Evolutionary conservation across 2,797 vertebrate species (phyloP).

Genomic region (Crocidura indochinensis): DNA sequence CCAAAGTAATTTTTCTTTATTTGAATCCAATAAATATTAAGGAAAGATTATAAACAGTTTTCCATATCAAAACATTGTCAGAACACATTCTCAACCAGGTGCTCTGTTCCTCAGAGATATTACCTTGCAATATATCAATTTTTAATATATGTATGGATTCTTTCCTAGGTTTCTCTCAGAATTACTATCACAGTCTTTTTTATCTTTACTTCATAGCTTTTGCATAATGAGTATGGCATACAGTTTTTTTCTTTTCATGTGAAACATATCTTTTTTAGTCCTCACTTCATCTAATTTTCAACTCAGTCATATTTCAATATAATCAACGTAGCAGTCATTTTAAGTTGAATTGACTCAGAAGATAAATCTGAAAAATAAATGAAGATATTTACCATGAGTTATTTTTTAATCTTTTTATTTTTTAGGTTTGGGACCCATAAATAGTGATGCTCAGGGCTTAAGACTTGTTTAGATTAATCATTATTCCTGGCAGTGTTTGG

Average conservation of each 20-base stretch:
- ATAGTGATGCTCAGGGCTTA: too few relatives aligned
- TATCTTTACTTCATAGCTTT: neutral
- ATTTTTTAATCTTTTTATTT: neutral
- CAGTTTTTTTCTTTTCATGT: neutral
- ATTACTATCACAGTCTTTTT: neutral
- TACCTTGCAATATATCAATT: neutral
- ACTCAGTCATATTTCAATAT: neutral
- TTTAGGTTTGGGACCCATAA: too few relatives aligned
- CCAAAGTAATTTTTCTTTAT: neutral
- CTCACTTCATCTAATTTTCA: neutral
- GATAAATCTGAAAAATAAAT: neutral
- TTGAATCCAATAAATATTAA: neutral
- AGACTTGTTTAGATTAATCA: too few relatives aligned
- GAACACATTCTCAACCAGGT: neutral
- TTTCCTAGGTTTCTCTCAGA: neutral
- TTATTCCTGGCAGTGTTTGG: too few relatives aligned
- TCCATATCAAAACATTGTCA: neutral
- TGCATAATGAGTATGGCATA: neutral
- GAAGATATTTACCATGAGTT: neutral
- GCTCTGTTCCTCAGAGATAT: neutral
- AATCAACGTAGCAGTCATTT: neutral
- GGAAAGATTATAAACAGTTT: neutral
- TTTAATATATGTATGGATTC: neutral
- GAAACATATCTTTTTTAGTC: neutral
- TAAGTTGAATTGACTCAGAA: neutral